A percentile compares a stretch with the other conserved stretches of the same genome.
Evolutionary conservation across 2,113 vertebrate genomes (phyloP).

Genomic region (Xiphophorus maculatus): DNA sequence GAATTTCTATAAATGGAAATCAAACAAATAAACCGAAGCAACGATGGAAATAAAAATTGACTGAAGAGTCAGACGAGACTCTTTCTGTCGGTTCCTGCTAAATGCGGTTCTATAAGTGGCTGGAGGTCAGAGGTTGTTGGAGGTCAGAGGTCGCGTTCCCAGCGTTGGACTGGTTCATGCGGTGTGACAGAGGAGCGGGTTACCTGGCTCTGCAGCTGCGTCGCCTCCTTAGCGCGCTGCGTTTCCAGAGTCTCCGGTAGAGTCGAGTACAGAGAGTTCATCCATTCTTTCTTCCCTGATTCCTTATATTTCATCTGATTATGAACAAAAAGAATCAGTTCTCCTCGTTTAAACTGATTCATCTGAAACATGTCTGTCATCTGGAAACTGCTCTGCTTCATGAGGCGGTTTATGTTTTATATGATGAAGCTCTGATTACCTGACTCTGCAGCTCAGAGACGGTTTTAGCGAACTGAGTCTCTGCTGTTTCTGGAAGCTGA

Average conservation of each 20-base stretch:
- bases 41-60: neutral
- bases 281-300: slow-evolving; percentile 33
- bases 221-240: slow-evolving; percentile 43
- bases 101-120: neutral
- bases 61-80: neutral
- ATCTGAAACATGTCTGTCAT: neutral
- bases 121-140: neutral
- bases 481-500: slow-evolving; percentile 52
- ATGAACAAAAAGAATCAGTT: neutral
- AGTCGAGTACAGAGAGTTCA: slow-evolving; percentile 51
- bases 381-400: neutral
- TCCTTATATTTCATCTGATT: slow-evolving; percentile 67
- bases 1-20: too few species aligned
- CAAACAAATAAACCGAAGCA: neutral
- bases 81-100: neutral
- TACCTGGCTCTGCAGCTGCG: slow-evolving; percentile 74
- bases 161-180: too few species aligned
- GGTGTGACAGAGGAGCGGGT: neutral
- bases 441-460: slow-evolving; percentile 84
- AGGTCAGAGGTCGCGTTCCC: neutral
- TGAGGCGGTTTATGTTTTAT: too few species aligned
- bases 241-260: slow-evolving; percentile 64
- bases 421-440: slow-evolving; percentile 17
- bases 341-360: too few species aligned
- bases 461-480: slow-evolving; percentile 41